Percentiles rank a stretch among this genome's conserved stretches.
Conservation (phyloP, 2,888 invertebrate species). For the Schizaphis graminum region DNA sequence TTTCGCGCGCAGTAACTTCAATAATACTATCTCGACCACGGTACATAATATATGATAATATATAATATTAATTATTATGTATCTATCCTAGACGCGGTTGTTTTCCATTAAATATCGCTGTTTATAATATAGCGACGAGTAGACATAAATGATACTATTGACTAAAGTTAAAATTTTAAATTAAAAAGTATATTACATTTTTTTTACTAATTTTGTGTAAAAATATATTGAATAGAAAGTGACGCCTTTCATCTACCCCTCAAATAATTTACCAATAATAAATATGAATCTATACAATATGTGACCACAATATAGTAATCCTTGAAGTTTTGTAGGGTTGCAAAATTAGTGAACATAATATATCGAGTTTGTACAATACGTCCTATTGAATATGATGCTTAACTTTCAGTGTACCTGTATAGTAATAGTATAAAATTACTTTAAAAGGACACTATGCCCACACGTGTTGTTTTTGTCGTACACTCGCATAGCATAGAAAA, state of each 20-base stretch:
- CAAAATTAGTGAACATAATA: background rate
- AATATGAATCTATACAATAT: background rate
- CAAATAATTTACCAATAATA: background rate
- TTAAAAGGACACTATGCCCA: background rate
- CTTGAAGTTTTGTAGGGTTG: background rate
- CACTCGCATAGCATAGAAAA: background rate
- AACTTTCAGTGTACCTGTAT: background rate
- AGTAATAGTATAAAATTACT: background rate
- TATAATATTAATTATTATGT: too few species aligned
- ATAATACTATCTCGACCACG: background rate
- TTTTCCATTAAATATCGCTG: background rate
- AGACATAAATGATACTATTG: background rate
- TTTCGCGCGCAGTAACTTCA: background rate
- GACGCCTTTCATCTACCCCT: background rate
- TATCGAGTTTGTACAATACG: background rate
- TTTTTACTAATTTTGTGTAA: background rate
- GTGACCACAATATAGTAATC: background rate
- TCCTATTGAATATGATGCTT: background rate
- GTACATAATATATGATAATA: too few species aligned
- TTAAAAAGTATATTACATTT: background rate
- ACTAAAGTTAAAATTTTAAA: background rate
- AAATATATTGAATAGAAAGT: background rate
- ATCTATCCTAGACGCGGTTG: too few species aligned
- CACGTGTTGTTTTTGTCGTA: background rate
- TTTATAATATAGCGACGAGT: background rate